Evolutionary conservation across 1,140 invertebrate species (phyloP), one percentile per base, ranked within the genome.

Genomic region (Drosophila sp.): DNA sequence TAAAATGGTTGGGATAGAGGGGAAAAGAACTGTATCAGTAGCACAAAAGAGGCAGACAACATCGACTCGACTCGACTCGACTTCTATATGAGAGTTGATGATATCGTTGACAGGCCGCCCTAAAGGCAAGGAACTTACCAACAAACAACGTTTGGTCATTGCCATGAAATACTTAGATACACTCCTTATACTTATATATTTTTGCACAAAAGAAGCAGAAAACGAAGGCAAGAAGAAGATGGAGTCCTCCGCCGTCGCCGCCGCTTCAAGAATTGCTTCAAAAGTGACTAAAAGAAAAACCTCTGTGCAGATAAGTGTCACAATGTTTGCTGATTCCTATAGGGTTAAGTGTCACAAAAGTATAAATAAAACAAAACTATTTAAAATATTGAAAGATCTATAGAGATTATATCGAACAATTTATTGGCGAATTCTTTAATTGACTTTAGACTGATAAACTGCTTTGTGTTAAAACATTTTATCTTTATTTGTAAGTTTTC

Each of bases 21-120:
- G 29, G 17, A 3, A 32, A 47, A 65, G 60, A 82, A 79, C 75
- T 82, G 70, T 86, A 86, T 86, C 83, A 73, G 25, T 86, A 70
- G 54, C 79, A 87, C 83, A 86, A 76, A 82, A 76, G 11, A 72
- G 65, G 67, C 33, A 33, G 40, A 41, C 35, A 50, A 38, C 56
- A 25, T 17, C 57, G 38, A 66, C 66, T 57, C 33, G 10, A 35
- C 33, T 35, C 33, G 33, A 35, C 33, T 4, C 10, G 11, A 38
- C 10, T 17, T 8, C 35, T 38, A 61, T 44, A 56, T 71, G 60
- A 60, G 74, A 70, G 82, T 40, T 70, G 81, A 70, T 66, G 66
- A 61, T 58, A 69, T 54, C 69, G 40, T 35, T 58, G 56, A 58
- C 56, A 58, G 56, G 44, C 44, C 44, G 44, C 23, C 44, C 44